Base-by-base conservation (phyloP, 1,140 invertebrate species). In the Diabrotica undecimpunctata region DNA sequence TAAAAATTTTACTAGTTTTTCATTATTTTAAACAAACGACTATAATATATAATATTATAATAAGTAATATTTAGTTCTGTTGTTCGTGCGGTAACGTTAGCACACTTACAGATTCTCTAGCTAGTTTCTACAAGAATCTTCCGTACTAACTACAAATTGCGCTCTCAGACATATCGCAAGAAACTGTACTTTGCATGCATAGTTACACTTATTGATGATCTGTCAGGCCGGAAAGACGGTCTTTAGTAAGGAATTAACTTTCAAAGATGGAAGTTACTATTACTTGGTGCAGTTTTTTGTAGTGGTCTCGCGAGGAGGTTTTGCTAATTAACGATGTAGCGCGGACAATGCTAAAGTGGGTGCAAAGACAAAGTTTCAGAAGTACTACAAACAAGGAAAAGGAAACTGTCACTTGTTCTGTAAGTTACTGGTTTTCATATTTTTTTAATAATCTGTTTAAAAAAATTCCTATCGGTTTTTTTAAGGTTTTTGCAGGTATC, bases 301-400 rank as follows among this genome's bases (percentile, higher is more conserved):
- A 38, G 11, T 36, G 41, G 12, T 51, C 14, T 35, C 37, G 51
- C 25, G 35, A 54, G 36, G 51, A 7, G 25, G 1, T 25, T 25
- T 25, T 25, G 25, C 25, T 4, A 25, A 25, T 25, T 25, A 2
- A 57, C 38, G 50, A 13, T 66, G 62, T 9, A 14, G 55, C 9
- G 52, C 35, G 58, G 57, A 62, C 5, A 57, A 73, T 73, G 72
- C 63, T 73, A 14, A 73, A 73, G 72, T 73, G 72, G 72, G 72
- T 73, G 54, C 72, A 70, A 53, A 68, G 72, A 38, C 70, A 72
- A 50, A 70, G 67, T 66, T 73, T 72, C 46, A 56, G 56, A 61
- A 56, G 41, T 39, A 50, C 63, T 53, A 54, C 50, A 25, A 13
- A 69, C 46, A 54, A 66, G 35, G 59, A 61, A 35, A 50, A 57